These are phyloP conservation scores for Xiphias gladius DNA, from an alignment of 2,113 vertebrate species.

Conservation along the genomic window DNA sequence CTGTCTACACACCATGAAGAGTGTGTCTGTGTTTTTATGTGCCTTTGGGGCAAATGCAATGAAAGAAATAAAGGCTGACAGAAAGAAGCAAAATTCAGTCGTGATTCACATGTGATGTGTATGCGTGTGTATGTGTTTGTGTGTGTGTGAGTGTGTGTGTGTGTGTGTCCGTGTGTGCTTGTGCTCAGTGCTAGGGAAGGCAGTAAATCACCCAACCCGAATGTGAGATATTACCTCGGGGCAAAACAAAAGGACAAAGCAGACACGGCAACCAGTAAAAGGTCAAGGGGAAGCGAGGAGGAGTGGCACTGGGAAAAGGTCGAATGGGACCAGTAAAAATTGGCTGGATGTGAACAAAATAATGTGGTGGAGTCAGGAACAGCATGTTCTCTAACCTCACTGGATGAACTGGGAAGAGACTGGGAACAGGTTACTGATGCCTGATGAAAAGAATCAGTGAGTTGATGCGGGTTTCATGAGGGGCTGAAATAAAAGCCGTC, in stretches of 20 bases:
- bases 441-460: conserved; percentile 34
- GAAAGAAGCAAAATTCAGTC: conserved; percentile 29
- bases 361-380: conserved; percentile 34
- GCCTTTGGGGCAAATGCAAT: conserved; percentile 3
- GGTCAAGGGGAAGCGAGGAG: conserved; percentile 80
- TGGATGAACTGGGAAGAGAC: conserved; percentile 9
- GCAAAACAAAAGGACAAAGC: conserved; percentile 75
- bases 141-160: conserved; percentile 5
- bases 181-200: conserved; percentile 28
- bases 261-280: conserved; percentile 66
- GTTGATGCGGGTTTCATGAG: conserved; percentile 25
- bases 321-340: conserved; percentile 63
- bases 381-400: conserved; percentile 48
- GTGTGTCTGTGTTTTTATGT: neutral
- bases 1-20: neutral
- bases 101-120: neutral
- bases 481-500: conserved; percentile 19
- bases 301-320: conserved; percentile 75
- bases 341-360: conserved; percentile 66
- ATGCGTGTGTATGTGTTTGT: conserved; percentile 7
- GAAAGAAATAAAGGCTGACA: conserved; percentile 18
- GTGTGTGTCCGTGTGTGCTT: neutral
- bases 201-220: conserved; percentile 74
- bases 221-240: conserved; percentile 76
- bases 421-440: conserved; percentile 27